phyloP scores from a whole-genome alignment of 2,797 vertebrate genomes.

The Diplodus puntazzo region DNA sequence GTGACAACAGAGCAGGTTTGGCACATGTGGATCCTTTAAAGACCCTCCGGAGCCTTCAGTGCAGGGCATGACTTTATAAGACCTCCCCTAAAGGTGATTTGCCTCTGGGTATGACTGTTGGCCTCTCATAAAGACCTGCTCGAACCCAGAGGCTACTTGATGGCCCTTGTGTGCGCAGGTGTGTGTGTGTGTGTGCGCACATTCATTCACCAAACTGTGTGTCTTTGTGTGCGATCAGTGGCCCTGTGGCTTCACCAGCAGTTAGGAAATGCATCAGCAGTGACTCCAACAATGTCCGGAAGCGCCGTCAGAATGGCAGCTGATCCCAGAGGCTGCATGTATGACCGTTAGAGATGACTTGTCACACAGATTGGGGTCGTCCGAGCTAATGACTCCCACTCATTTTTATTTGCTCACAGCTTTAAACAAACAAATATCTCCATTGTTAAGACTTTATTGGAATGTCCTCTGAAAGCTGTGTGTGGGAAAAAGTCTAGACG shows the following conservation, averaged over 20 bases:
- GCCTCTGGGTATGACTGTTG: slow-evolving; percentile 15
- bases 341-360: slow-evolving; percentile 36
- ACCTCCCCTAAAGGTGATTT: slow-evolving; percentile 1
- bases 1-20: slow-evolving; percentile 12
- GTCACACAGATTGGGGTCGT: slow-evolving; percentile 18
- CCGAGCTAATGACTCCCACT: slow-evolving; percentile 1
- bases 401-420: slow-evolving; percentile 20
- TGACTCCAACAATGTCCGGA: slow-evolving; percentile 78
- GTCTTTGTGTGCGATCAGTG: slow-evolving; percentile 36
- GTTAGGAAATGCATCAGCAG: slow-evolving; percentile 75
- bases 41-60: background rate
- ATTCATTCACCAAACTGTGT: slow-evolving; percentile 24
- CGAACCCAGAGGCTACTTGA: slow-evolving; percentile 2
- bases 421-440: slow-evolving; percentile 22
- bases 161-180: background rate
- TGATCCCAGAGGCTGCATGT: slow-evolving; percentile 52
- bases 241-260: slow-evolving; percentile 47
- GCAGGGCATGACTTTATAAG: background rate
- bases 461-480: background rate
- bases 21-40: slow-evolving; percentile 20
- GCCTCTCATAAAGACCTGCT: slow-evolving; percentile 11
- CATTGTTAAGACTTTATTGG: slow-evolving; percentile 8
- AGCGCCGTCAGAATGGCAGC: slow-evolving; percentile 56
- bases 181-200: background rate
- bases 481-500: slow-evolving; percentile 33